Conservation (phyloP, 1,140 invertebrate genomes). For the Drosophila neocordata region DNA sequence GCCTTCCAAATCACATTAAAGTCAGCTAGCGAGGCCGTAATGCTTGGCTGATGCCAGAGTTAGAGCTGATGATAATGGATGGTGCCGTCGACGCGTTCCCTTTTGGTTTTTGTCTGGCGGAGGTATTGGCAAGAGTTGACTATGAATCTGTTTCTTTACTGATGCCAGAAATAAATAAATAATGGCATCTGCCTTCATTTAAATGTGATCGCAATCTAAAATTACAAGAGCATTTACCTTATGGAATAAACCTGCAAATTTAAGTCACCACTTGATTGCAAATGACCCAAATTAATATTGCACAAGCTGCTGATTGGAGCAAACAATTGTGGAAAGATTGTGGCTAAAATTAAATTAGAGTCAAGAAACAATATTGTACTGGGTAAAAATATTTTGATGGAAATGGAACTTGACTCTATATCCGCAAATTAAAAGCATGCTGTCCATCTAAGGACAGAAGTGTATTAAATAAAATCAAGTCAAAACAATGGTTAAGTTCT, state of each 20-base stretch:
- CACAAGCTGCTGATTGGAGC: conserved; percentile 48
- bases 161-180: conserved; percentile 51
- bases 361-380: conserved; percentile 8
- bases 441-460: conserved; percentile 17
- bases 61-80: conserved; percentile 51
- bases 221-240: conserved; percentile 28
- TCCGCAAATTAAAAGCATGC: conserved; percentile 39
- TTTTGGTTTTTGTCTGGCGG: conserved; percentile 37
- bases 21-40: conserved; percentile 46
- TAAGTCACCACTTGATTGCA: conserved; percentile 26
- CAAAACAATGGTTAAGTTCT: conserved; percentile 47
- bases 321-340: conserved; percentile 35
- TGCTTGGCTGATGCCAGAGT: conserved; percentile 46
- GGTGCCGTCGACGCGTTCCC: conserved; percentile 5
- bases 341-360: conserved; percentile 24
- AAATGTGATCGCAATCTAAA: conserved; percentile 61
- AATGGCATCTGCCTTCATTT: conserved; percentile 14
- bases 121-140: conserved; percentile 53
- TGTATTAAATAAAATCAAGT: conserved; percentile 33
- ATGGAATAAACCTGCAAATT: no score
- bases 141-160: conserved; percentile 60
- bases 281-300: conserved; percentile 65
- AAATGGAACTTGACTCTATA: conserved; percentile 2
- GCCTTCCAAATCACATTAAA: conserved; percentile 64
- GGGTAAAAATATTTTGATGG: conserved; percentile 17